Percentiles rank a stretch among this genome's conserved stretches.
phyloP scores from a whole-genome alignment of 1,140 invertebrate species.

The Diplogasteroides magnus region DNA sequence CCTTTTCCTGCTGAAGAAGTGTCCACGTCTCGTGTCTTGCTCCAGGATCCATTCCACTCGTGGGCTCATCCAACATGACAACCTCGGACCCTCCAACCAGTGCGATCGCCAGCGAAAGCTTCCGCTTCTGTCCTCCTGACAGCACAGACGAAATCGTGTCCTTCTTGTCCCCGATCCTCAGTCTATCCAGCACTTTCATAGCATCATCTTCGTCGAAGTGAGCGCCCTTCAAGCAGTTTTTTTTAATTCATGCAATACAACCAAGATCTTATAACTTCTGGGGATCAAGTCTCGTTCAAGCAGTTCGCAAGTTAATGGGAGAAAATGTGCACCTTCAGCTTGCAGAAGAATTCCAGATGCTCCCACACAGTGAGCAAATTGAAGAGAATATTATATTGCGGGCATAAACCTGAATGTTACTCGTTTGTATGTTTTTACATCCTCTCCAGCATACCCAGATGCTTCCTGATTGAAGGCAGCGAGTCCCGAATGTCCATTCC shows the following conservation, averaged over 20 bases:
- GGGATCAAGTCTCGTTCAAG: too few relatives aligned
- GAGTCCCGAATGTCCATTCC: conserved; percentile 37
- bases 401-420: too few relatives aligned
- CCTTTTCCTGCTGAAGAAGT: conserved; percentile 40
- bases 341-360: conserved; percentile 78
- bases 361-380: conserved; percentile 81
- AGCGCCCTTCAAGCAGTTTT: conserved; percentile 43
- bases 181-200: conserved; percentile 28
- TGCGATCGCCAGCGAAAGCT: conserved; percentile 77
- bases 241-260: conserved; percentile 1
- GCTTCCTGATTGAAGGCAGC: conserved; percentile 57
- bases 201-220: conserved; percentile 36
- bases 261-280: too few relatives aligned
- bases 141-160: conserved; percentile 65
- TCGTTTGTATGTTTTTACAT: too few relatives aligned
- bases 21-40: conserved; percentile 62
- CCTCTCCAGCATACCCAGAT: conserved; percentile 79
- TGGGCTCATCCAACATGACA: conserved; percentile 64
- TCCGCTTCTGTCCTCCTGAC: conserved; percentile 78
- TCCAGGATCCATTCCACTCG: too few relatives aligned
- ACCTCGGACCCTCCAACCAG: too few relatives aligned
- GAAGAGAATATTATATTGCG: too few relatives aligned
- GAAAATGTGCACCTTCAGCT: conserved; percentile 54
- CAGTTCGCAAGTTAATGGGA: too few relatives aligned
- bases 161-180: conserved; percentile 61